These are phyloP conservation scores for Hippolais icterina DNA, from an alignment of 2,113 vertebrate species.

Conservation along the genomic window DNA sequence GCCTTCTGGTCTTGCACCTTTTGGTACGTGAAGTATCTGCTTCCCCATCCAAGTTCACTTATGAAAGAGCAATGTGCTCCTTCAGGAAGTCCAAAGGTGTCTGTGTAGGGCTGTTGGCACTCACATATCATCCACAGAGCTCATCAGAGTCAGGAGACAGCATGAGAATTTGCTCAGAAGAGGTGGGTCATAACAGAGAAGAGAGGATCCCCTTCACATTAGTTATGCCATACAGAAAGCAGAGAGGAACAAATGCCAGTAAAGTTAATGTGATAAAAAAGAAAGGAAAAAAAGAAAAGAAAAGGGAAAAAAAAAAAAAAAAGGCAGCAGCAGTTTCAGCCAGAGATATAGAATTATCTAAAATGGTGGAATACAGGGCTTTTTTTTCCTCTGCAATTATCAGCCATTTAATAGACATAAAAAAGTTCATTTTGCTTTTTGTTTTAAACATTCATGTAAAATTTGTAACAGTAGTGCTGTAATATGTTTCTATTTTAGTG, in stretches of 20 bases:
- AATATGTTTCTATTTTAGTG: slow-evolving; percentile 64
- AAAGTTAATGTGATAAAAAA: slow-evolving; percentile 53
- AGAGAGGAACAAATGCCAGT: slow-evolving; percentile 72
- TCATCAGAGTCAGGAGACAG: slow-evolving; percentile 32
- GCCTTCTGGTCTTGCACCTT: slow-evolving; percentile 29
- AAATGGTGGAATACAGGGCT: slow-evolving; percentile 63
- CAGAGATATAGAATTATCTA: slow-evolving; percentile 67
- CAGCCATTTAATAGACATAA: slow-evolving; percentile 71
- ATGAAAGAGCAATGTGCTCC: slow-evolving; percentile 6
- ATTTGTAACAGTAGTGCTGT: slow-evolving; percentile 64
- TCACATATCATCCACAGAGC: slow-evolving; percentile 38
- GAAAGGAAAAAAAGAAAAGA: not conserved
- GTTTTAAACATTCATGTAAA: slow-evolving; percentile 72
- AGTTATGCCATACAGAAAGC: slow-evolving; percentile 73
- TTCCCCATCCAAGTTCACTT: slow-evolving; percentile 3
- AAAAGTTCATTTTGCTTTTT: slow-evolving; percentile 66
- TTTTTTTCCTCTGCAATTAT: slow-evolving; percentile 75
- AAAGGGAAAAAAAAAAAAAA: not conserved
- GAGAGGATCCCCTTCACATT: slow-evolving; percentile 53
- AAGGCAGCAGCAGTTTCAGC: slow-evolving; percentile 63
- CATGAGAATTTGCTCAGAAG: not conserved
- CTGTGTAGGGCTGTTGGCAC: slow-evolving; percentile 48
- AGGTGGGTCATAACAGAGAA: slow-evolving; percentile 31
- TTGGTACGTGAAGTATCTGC: not conserved
- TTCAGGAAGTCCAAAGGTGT: slow-evolving; percentile 13